Conservation (phyloP, 2,797 vertebrate species). For the Lepus oiostolus region DNA sequence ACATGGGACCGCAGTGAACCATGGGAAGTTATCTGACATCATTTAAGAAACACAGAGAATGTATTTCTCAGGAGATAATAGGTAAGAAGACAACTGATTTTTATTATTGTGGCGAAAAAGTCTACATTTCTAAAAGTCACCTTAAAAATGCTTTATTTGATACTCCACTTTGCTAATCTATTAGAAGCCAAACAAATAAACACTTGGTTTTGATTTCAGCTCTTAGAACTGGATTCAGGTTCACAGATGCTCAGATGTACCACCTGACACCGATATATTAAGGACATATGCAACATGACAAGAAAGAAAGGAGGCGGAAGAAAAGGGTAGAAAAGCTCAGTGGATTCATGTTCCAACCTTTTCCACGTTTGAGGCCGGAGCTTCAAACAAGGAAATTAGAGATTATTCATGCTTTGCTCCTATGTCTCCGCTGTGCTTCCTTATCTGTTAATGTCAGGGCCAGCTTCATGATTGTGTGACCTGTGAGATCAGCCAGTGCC, state of each 20-base stretch:
- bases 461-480: neutral
- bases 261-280: slow-evolving; percentile 49
- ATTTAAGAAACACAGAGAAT: neutral
- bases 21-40: neutral
- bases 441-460: neutral
- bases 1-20: neutral
- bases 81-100: neutral
- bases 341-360: neutral
- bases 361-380: slow-evolving; percentile 37
- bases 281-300: slow-evolving; percentile 36
- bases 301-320: neutral
- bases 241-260: neutral
- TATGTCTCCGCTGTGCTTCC: neutral
- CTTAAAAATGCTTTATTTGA: neutral
- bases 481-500: neutral
- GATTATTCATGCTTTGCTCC: neutral
- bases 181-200: slow-evolving; percentile 44
- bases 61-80: slow-evolving; percentile 16
- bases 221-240: slow-evolving; percentile 20
- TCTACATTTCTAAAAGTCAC: neutral
- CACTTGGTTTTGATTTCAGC: slow-evolving; percentile 31
- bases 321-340: slow-evolving; percentile 28
- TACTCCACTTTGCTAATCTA: neutral
- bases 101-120: neutral
- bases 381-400: slow-evolving; percentile 14